phyloP scores from a whole-genome alignment of 2,888 invertebrate genomes.

The Clusia tigrina region DNA sequence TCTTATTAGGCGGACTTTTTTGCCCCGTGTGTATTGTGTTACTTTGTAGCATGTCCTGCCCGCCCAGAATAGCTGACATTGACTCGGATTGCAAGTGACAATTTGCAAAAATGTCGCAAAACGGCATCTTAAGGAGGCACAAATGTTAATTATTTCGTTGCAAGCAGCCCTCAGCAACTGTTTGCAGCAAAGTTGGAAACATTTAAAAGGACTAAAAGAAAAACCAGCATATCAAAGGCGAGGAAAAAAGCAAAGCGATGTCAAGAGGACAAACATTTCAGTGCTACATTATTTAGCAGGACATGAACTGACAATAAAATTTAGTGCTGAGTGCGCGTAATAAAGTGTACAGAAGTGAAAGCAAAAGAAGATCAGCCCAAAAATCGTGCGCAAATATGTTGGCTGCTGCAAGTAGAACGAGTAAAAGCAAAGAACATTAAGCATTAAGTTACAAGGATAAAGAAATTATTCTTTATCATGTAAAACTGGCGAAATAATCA shows the following conservation, averaged over 20 bases:
- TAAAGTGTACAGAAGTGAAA: slow-evolving; percentile 47
- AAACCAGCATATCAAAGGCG: neutral
- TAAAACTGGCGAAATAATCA: neutral
- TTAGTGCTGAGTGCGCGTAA: slow-evolving; percentile 62
- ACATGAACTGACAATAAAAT: slow-evolving; percentile 64
- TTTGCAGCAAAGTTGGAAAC: too few relatives aligned
- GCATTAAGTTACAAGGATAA: slow-evolving; percentile 57
- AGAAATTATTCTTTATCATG: slow-evolving; percentile 45
- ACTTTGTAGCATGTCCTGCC: too few relatives aligned
- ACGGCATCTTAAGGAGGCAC: too few relatives aligned
- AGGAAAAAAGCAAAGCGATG: neutral
- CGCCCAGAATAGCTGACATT: too few relatives aligned
- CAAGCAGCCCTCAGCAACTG: too few relatives aligned
- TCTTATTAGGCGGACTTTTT: too few relatives aligned
- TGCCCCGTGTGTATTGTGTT: too few relatives aligned
- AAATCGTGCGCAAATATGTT: slow-evolving; percentile 33
- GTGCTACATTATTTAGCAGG: slow-evolving; percentile 59
- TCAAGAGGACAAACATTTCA: slow-evolving; percentile 3
- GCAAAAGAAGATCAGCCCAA: neutral
- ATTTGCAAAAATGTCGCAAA: too few relatives aligned
- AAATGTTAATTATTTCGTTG: too few relatives aligned
- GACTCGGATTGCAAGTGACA: too few relatives aligned
- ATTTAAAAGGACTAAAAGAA: neutral
- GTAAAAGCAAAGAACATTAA: slow-evolving; percentile 53
- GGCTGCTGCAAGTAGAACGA: slow-evolving; percentile 29